These are phyloP conservation scores for Trididemnum clinides DNA, from an alignment of 23 tunicate species.

Conservation along the genomic window DNA sequence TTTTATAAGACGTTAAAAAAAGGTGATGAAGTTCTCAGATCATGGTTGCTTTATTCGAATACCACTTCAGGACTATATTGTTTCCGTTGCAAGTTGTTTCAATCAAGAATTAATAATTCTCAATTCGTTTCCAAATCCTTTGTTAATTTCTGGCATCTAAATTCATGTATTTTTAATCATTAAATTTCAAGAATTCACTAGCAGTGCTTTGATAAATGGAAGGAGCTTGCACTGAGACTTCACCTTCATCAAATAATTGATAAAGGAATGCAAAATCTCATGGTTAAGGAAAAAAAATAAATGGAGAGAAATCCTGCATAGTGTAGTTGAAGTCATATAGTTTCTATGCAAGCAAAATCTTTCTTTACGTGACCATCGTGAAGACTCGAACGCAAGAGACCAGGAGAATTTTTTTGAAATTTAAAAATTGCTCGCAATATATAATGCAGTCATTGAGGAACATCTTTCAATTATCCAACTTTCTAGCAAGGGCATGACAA, in stretches of 20 bases:
- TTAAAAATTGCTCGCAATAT: constrained; percentile 42
- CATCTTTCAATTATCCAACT: constrained; percentile 17
- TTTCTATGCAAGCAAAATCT: constrained; percentile 47
- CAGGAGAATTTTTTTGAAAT: constrained; percentile 52
- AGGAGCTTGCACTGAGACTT: constrained; percentile 48
- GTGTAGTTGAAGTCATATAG: constrained; percentile 52
- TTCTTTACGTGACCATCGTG: constrained; percentile 26
- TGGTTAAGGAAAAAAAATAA: constrained; percentile 26
- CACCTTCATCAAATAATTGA: constrained; percentile 37
- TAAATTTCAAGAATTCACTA: constrained; percentile 35
- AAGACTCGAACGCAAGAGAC: constrained; percentile 50
- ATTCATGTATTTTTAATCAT: constrained; percentile 25
- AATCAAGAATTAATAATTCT: constrained; percentile 35
- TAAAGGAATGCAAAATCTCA: constrained; percentile 26
- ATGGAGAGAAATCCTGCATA: constrained; percentile 33
- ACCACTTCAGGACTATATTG: constrained; percentile 21
- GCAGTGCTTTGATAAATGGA: constrained; percentile 46
- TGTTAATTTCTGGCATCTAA: constrained; percentile 40
- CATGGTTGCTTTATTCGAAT: constrained; percentile 22
- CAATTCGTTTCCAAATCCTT: constrained; percentile 25
- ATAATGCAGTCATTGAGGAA: constrained; percentile 46
- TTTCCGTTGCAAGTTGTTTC: constrained; percentile 25
- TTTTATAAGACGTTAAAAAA: constrained; percentile 33
- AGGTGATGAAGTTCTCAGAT: constrained; percentile 40
- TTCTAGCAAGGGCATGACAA: constrained; percentile 28